Percentiles rank a stretch among this genome's conserved stretches.
Conservation (phyloP, 2,113 vertebrate species). For the Cichladusa arquata region DNA sequence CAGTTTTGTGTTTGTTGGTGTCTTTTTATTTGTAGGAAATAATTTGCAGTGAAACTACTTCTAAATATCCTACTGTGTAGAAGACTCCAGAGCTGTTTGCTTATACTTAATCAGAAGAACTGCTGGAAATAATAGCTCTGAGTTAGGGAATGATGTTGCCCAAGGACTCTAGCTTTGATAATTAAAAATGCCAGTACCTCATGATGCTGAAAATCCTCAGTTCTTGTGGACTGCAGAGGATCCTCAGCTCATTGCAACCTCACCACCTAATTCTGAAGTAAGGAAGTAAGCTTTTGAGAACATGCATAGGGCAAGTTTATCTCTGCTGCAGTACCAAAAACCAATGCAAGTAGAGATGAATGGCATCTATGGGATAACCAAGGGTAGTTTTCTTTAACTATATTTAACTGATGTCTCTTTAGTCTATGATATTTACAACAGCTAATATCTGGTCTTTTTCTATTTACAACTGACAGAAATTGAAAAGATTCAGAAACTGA, state of each 20-base stretch:
- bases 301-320: not conserved
- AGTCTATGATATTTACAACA: not conserved
- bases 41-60: not conserved
- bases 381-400: not conserved
- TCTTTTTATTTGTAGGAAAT: slow-evolving; percentile 26
- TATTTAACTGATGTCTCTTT: not conserved
- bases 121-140: slow-evolving; percentile 9
- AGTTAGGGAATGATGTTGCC: not conserved
- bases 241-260: not conserved
- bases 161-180: not conserved
- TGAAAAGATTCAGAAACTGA: not conserved
- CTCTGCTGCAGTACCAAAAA: not conserved
- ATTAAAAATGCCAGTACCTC: not conserved
- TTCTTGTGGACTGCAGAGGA: not conserved
- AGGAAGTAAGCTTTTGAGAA: not conserved
- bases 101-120: slow-evolving; percentile 21
- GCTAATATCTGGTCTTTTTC: not conserved
- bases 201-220: not conserved
- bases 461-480: not conserved
- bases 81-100: not conserved
- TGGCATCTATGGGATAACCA: not conserved
- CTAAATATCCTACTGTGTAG: not conserved
- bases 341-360: not conserved
- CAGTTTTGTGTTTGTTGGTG: slow-evolving; percentile 3
- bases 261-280: not conserved